Evolutionary conservation across 2,797 vertebrate genomes (phyloP).

Genomic region (Varecia variegata): DNA sequence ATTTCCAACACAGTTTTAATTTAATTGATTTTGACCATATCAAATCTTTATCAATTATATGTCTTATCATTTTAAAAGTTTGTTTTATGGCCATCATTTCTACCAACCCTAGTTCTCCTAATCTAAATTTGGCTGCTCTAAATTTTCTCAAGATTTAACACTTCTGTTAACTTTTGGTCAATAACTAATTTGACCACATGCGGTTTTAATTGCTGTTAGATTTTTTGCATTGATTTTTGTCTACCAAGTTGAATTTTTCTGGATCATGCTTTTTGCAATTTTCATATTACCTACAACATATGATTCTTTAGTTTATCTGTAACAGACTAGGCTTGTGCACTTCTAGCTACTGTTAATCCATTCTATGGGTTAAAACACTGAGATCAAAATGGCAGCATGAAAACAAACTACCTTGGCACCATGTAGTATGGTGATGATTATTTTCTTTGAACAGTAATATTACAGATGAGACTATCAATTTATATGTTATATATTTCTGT

Average conservation of each 20-base stretch:
- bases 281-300: not conserved
- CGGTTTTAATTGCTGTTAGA: constrained; percentile 22
- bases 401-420: not conserved
- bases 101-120: not conserved
- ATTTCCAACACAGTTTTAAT: not conserved
- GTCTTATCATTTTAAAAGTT: not conserved
- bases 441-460: not conserved
- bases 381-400: not conserved
- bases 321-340: constrained; percentile 6
- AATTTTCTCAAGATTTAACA: constrained; percentile 23
- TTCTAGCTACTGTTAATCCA: not conserved
- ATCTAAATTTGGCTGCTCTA: constrained; percentile 2
- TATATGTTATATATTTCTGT: not conserved
- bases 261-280: not conserved
- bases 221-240: not conserved
- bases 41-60: not conserved
- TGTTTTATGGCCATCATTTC: not conserved
- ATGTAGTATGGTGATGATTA: not conserved
- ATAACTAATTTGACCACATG: constrained; percentile 24
- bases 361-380: not conserved
- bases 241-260: constrained; percentile 24
- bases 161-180: constrained; percentile 35
- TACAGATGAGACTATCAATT: not conserved
- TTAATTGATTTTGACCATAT: not conserved
- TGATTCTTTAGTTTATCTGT: not conserved